Percentiles rank a stretch among this genome's conserved stretches.
phyloP scores from a whole-genome alignment of 2,888 invertebrate genomes.

The Lapara coniferarum region DNA sequence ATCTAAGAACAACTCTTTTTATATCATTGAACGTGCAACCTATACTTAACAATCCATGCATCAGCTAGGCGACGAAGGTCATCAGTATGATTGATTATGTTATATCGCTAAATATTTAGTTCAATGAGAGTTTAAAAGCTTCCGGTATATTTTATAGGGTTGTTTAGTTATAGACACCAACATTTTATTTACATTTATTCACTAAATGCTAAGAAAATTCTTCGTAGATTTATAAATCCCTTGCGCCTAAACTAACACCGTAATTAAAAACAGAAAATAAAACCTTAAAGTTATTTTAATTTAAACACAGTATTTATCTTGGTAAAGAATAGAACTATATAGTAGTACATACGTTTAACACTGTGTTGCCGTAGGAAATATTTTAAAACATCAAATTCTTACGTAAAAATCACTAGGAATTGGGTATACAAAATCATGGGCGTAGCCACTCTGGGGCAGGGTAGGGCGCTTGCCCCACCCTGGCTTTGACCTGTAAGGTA shows the following conservation, averaged over 20 bases:
- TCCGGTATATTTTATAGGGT: background rate
- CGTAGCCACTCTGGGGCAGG: no score
- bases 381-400: no score
- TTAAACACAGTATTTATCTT: constrained; percentile 3
- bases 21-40: background rate
- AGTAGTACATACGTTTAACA: background rate
- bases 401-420: background rate
- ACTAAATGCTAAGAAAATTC: no score
- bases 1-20: background rate
- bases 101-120: background rate
- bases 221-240: no score
- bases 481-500: no score
- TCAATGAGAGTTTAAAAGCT: constrained; percentile 1
- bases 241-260: background rate
- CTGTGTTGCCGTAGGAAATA: background rate
- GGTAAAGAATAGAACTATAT: constrained; percentile 3
- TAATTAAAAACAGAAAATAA: no score
- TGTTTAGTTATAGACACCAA: no score
- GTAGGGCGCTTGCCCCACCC: no score
- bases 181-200: no score
- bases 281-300: background rate
- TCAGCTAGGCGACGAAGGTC: background rate
- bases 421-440: no score
- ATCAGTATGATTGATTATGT: background rate
- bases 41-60: background rate